These are phyloP conservation scores for Astyanax mexicanus DNA, from an alignment of 2,797 vertebrate genomes.

Conservation along the genomic window DNA sequence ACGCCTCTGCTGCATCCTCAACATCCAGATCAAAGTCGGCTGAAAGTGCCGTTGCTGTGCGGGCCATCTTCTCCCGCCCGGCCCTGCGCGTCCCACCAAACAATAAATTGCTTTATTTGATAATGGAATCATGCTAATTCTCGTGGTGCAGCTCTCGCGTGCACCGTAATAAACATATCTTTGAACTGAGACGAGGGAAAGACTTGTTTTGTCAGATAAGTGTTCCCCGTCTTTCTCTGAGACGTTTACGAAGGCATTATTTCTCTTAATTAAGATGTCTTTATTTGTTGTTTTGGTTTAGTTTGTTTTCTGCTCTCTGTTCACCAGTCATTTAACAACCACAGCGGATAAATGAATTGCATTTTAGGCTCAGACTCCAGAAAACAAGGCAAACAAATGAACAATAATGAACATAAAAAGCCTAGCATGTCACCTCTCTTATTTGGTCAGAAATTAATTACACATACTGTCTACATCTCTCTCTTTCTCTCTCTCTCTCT, in stretches of 20 bases:
- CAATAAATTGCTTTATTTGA: constrained; percentile 44
- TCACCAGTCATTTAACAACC: constrained; percentile 9
- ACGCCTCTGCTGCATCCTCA: constrained; percentile 87
- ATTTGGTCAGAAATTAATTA: constrained; percentile 62
- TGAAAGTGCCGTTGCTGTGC: constrained; percentile 76
- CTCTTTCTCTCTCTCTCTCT: constrained; percentile 16
- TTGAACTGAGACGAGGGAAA: constrained; percentile 17
- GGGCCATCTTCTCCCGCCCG: constrained; percentile 42
- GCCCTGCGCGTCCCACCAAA: constrained; percentile 12
- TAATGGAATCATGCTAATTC: constrained; percentile 54
- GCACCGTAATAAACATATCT: constrained; percentile 28
- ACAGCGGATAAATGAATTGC: constrained; percentile 45
- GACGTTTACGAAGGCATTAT: constrained; percentile 45
- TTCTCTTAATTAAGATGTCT: constrained; percentile 63
- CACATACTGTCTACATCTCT: constrained; percentile 46
- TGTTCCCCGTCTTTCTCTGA: constrained; percentile 8
- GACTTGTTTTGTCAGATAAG: constrained; percentile 46
- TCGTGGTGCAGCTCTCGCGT: constrained; percentile 13
- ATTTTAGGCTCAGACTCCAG: constrained; percentile 47
- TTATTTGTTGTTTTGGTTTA: constrained; percentile 59
- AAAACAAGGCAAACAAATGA: constrained; percentile 50
- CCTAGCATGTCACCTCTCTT: constrained; percentile 51
- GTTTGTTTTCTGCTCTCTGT: constrained; percentile 14
- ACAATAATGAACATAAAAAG: constrained; percentile 53
- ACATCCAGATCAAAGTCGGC: constrained; percentile 87